Percentiles rank a stretch among this genome's conserved stretches.
These are phyloP conservation scores for Mycteria americana DNA, from an alignment of 2,797 vertebrate species.

Conservation along the genomic window DNA sequence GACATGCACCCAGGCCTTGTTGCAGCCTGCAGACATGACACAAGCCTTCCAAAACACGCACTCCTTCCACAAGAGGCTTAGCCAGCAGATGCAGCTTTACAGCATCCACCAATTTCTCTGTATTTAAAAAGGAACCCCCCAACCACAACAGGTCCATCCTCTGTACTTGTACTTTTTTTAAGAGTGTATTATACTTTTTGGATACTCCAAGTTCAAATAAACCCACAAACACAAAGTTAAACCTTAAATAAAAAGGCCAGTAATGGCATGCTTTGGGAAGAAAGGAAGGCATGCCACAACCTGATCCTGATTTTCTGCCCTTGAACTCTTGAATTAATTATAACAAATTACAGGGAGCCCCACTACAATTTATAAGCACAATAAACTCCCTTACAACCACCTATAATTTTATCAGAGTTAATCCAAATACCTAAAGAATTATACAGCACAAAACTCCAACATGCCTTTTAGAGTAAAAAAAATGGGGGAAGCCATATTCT, in stretches of 20 bases:
- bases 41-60: not conserved
- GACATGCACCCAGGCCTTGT: not conserved
- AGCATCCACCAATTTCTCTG: not conserved
- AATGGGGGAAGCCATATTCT: not conserved
- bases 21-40: not conserved
- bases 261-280: constrained; percentile 61
- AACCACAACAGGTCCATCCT: not conserved
- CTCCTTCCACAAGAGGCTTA: not conserved
- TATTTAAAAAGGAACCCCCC: not conserved
- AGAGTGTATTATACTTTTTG: constrained; percentile 21
- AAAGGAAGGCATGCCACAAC: constrained; percentile 65
- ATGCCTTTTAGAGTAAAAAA: not conserved
- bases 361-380: constrained; percentile 67
- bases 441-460: constrained; percentile 40
- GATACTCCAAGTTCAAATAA: constrained; percentile 64
- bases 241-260: constrained; percentile 51
- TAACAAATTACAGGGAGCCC: constrained; percentile 79
- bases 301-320: constrained; percentile 69
- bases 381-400: constrained; percentile 72
- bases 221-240: constrained; percentile 37
- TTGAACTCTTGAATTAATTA: constrained; percentile 78
- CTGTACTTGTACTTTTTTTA: not conserved
- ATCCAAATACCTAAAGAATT: constrained; percentile 68
- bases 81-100: not conserved
- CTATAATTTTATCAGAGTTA: constrained; percentile 74